Conservation (phyloP, 2,113 vertebrate genomes). For the Noturus placidus region DNA sequence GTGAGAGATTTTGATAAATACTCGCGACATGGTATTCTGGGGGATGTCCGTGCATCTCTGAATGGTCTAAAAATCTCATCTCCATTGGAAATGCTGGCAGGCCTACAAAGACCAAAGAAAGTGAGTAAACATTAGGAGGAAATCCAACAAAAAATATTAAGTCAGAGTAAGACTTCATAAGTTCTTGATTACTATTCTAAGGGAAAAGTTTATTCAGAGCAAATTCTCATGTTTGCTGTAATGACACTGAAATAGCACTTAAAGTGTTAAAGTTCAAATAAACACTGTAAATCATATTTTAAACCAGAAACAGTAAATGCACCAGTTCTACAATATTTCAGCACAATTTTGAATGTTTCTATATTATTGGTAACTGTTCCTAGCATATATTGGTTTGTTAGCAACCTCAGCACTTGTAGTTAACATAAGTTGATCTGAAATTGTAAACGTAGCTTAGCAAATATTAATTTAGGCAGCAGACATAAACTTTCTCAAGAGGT, state of each 20-base stretch:
- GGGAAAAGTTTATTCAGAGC: background rate
- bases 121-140: constrained; percentile 48
- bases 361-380: background rate
- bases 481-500: background rate
- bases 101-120: constrained; percentile 71
- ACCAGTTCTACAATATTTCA: background rate
- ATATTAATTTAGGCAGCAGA: background rate
- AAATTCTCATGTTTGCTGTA: background rate
- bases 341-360: background rate
- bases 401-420: background rate
- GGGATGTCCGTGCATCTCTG: constrained; percentile 68
- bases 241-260: background rate
- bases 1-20: constrained; percentile 75
- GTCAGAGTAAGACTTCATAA: background rate
- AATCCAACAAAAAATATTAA: background rate
- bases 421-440: background rate
- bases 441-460: background rate
- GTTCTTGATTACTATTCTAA: background rate
- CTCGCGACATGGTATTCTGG: constrained; percentile 70
- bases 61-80: constrained; percentile 62
- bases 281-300: background rate
- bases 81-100: constrained; percentile 67
- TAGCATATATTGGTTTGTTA: background rate
- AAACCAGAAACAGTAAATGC: background rate
- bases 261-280: background rate